Conservation (phyloP, 2,797 vertebrate genomes). For the Streptopelia turtur region DNA sequence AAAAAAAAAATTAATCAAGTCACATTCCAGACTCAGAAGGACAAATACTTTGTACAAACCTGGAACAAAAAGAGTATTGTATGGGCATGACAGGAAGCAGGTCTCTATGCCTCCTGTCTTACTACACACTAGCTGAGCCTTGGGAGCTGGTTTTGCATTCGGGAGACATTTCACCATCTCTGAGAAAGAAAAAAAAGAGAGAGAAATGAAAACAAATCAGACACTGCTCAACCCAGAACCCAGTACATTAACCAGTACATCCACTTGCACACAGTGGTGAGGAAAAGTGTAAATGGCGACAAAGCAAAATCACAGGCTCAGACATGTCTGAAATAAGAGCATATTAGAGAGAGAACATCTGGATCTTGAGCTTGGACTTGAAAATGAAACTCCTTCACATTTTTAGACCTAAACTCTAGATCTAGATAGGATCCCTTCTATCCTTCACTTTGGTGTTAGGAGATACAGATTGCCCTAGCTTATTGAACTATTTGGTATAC, state of each 20-base stretch:
- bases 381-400: neutral
- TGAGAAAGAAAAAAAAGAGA: constrained; percentile 72
- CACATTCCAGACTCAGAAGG: neutral
- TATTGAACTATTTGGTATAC: no score
- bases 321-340: neutral
- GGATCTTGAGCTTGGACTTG: neutral
- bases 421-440: neutral
- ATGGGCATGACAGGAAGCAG: constrained; percentile 90
- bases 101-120: constrained; percentile 87
- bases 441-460: neutral
- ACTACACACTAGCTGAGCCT: constrained; percentile 88
- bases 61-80: constrained; percentile 89
- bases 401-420: neutral
- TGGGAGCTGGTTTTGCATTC: constrained; percentile 82
- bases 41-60: constrained; percentile 76
- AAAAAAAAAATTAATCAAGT: neutral
- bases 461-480: no score
- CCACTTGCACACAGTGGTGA: neutral
- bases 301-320: neutral
- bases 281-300: neutral
- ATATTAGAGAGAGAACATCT: neutral
- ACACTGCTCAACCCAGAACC: neutral
- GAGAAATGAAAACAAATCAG: constrained; percentile 37
- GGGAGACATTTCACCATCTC: constrained; percentile 89
- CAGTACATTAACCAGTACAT: no score